phyloP scores from a whole-genome alignment of 2,888 invertebrate genomes.

The Dicranocentrus wangi region DNA sequence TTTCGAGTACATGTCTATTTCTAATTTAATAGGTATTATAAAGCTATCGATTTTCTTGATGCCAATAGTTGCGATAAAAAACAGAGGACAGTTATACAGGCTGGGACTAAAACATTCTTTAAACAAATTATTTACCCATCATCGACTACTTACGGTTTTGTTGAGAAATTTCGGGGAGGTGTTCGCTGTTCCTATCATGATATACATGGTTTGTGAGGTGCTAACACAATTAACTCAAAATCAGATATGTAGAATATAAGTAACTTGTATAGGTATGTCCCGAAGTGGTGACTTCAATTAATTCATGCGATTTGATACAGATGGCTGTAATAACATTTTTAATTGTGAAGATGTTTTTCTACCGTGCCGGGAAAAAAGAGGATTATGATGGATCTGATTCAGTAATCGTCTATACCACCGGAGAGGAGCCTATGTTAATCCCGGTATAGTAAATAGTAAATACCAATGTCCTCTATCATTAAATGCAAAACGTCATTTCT shows the following conservation, averaged over 20 bases:
- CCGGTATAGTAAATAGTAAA: constrained; percentile 4
- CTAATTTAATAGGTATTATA: background rate
- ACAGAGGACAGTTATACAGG: constrained; percentile 45
- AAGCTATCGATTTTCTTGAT: background rate
- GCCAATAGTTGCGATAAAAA: constrained; percentile 41
- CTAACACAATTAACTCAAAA: too few species aligned
- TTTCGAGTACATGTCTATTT: background rate
- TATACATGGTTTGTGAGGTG: constrained; percentile 40
- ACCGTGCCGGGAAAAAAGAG: constrained; percentile 7
- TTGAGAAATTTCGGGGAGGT: constrained; percentile 52
- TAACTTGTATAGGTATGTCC: too few species aligned
- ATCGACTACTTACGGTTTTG: constrained; percentile 60
- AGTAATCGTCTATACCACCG: constrained; percentile 7
- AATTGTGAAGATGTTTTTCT: constrained; percentile 45
- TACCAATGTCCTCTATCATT: too few species aligned
- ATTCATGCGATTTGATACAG: constrained; percentile 18
- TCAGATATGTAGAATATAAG: too few species aligned
- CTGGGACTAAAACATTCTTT: constrained; percentile 52
- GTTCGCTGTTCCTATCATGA: constrained; percentile 46
- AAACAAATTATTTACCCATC: constrained; percentile 57
- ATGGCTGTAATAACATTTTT: constrained; percentile 38
- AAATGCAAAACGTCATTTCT: too few species aligned
- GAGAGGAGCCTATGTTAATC: background rate
- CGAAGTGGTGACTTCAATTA: too few species aligned
- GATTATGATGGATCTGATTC: constrained; percentile 10